Evolutionary conservation across 2,113 vertebrate species (phyloP), one percentile per base, ranked within the genome.

Genomic region (Heptranchias perlo): DNA sequence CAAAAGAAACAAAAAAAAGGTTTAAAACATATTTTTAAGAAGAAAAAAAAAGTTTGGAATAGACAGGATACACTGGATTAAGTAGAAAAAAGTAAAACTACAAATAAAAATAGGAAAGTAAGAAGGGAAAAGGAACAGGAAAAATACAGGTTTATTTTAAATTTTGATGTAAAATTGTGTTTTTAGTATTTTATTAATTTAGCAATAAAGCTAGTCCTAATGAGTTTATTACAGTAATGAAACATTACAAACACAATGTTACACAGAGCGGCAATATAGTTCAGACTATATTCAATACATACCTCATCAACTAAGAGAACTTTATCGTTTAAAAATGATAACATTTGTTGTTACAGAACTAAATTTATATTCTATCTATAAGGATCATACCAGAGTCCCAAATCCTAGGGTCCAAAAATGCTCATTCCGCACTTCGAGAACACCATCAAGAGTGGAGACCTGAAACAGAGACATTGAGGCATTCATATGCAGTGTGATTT

Each of bases 371-470:
- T 95, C 28, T 14, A 58, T 14, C 44, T 54, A 58, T 16, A 95
- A 0, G 35, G 96, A 96, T 97, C 98, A 96, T 98, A 99, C 99
- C 99, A 99, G 97, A 96, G 98, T 98, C 25, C 99, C 99, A 96
- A 99, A 99, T 94, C 99, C 99, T 16, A 99, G 97, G 0, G 99
- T 99, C 99, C 99, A 99, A 97, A 99, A 99, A 97, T 99, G 99
- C 94, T 99, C 99, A 95, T 99, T 99, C 62, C 99, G 97, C 92
- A 99, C 99, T 97, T 99, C 99, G 96, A 99, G 97, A 73, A 99
- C 99, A 0, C 99, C 99, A 96, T 99, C 99, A 97, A 99, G 98
- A 95, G 99, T 99, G 14, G 99, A 99, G 96, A 99, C 99, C 99
- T 99, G 96, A 44, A 96, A 96, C 96, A 78, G 96, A 96, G 96